A percentile compares a stretch with the other conserved stretches of the same genome.
Evolutionary conservation across 35 echinoderm and acorn worm species (phyloP).

Genomic region (Strongylocentrotus purpuratus): DNA sequence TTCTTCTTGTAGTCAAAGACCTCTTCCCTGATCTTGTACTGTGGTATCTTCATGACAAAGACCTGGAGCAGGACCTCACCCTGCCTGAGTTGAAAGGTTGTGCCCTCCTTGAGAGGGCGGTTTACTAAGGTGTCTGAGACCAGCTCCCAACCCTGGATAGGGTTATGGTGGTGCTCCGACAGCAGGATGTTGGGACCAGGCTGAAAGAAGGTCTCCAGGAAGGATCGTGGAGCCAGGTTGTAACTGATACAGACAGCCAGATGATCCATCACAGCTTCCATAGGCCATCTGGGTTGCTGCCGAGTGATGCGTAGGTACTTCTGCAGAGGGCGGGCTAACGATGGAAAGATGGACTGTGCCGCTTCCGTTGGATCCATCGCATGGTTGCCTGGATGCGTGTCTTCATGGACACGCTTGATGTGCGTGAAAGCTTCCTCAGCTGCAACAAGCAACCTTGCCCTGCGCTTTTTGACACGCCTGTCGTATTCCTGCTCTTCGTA

Average conservation of each 20-base stretch:
- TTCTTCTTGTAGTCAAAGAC: constrained; percentile 94
- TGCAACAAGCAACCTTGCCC: constrained; percentile 75
- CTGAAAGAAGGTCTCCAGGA: constrained; percentile 91
- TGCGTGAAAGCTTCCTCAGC: constrained; percentile 94
- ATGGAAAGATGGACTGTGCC: constrained; percentile 96
- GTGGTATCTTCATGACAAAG: constrained; percentile 89
- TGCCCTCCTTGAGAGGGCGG: constrained; percentile 75
- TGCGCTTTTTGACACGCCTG: constrained; percentile 86
- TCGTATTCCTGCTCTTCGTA: constrained; percentile 99
- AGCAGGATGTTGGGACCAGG: constrained; percentile 86
- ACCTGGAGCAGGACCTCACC: constrained; percentile 85
- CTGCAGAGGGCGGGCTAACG: constrained; percentile 89
- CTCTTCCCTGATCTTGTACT: constrained; percentile 90
- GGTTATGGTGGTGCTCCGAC: constrained; percentile 51
- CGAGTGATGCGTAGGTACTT: constrained; percentile 98
- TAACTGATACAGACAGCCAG: constrained; percentile 94
- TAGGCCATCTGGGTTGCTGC: constrained; percentile 93
- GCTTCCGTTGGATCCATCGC: constrained; percentile 95
- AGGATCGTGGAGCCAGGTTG: constrained; percentile 85
- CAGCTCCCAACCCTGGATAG: constrained; percentile 82
- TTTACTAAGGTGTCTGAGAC: constrained; percentile 86
- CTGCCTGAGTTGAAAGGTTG: constrained; percentile 84
- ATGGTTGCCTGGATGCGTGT: constrained; percentile 70
- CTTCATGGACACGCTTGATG: constrained; percentile 88
- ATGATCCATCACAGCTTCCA: constrained; percentile 92